Percentiles rank a stretch among this genome's conserved stretches.
Conservation (phyloP, 2,888 invertebrate genomes). For the Daptonema setosum region DNA sequence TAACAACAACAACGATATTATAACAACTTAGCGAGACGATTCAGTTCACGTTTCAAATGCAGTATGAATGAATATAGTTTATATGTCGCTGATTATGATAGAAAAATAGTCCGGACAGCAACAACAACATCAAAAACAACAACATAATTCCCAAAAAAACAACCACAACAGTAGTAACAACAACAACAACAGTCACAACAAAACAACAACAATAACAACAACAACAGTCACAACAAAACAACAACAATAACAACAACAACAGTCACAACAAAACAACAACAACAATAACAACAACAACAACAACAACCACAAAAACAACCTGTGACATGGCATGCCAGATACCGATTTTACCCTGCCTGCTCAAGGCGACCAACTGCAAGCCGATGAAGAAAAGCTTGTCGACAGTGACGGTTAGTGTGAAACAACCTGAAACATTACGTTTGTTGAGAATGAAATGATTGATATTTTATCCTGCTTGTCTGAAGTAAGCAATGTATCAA, state of each 20-base stretch:
- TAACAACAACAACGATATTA: no score
- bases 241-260: neutral
- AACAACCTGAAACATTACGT: neutral
- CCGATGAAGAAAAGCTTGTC: conserved; percentile 93
- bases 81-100: no score
- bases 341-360: conserved; percentile 72
- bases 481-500: no score
- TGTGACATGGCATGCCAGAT: conserved; percentile 99
- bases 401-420: conserved; percentile 45
- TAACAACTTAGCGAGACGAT: no score
- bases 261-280: neutral
- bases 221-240: neutral
- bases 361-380: conserved; percentile 83
- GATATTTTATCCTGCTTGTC: no score
- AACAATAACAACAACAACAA: neutral
- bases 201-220: neutral
- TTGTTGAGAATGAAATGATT: no score
- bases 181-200: no score
- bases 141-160: no score
- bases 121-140: no score
- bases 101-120: no score
- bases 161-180: no score
- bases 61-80: no score
- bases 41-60: neutral
- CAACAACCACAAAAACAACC: conserved; percentile 28